These are phyloP conservation scores for Noctua pronuba DNA, from an alignment of 2,888 invertebrate genomes.

Conservation along the genomic window DNA sequence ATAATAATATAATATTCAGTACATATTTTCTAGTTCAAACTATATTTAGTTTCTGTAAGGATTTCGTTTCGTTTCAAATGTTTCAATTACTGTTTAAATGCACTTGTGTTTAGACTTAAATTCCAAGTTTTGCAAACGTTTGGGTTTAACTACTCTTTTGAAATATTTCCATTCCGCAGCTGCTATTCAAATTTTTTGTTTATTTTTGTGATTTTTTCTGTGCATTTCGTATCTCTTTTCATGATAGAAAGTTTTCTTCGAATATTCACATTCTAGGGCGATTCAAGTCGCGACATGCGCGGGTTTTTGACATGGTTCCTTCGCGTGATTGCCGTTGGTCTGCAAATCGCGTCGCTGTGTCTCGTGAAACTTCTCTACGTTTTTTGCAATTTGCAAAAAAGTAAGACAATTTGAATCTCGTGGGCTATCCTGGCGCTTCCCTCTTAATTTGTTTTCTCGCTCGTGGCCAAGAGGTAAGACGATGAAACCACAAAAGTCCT, in stretches of 20 bases:
- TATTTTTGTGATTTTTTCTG: neutral
- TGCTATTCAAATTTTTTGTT: neutral
- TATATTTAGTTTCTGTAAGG: constrained; percentile 21
- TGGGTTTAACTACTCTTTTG: neutral
- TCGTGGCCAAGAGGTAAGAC: neutral
- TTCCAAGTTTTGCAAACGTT: neutral
- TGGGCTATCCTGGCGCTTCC: no score
- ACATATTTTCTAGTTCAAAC: constrained; percentile 21
- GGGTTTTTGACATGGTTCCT: neutral
- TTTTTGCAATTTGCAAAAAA: no score
- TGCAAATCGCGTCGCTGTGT: no score
- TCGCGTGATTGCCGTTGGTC: neutral
- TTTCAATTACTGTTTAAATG: constrained; percentile 2
- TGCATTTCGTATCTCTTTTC: neutral
- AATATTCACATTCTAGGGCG: neutral
- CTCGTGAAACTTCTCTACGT: no score
- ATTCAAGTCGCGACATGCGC: neutral
- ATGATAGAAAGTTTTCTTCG: neutral
- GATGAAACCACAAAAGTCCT: neutral
- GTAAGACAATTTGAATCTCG: no score
- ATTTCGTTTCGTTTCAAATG: constrained; percentile 17
- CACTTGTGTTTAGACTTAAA: neutral
- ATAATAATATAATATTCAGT: no score
- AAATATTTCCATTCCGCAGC: neutral
- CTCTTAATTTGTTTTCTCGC: no score